Conservation (phyloP, 2,113 vertebrate genomes). For the Thamnophis sirtalis region DNA sequence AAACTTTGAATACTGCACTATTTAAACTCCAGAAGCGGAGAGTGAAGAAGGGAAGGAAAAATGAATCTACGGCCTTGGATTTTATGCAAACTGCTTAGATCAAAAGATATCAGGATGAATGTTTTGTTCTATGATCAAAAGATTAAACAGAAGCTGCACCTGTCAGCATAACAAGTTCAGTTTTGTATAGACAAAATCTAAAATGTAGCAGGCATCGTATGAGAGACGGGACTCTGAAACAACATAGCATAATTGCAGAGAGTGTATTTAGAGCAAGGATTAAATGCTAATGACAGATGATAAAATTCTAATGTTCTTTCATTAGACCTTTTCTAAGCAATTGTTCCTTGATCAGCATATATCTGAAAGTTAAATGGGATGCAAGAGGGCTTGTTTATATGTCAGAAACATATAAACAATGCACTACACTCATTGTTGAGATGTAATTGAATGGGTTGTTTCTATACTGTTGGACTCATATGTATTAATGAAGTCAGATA, state of each 20-base stretch:
- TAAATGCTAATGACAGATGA: conserved; percentile 34
- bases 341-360: conserved; percentile 41
- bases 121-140: conserved; percentile 66
- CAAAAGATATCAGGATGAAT: conserved; percentile 62
- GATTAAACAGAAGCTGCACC: conserved; percentile 57
- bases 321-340: conserved; percentile 49
- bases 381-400: conserved; percentile 21
- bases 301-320: conserved; percentile 57
- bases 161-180: conserved; percentile 62
- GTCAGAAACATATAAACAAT: neutral
- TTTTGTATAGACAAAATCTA: conserved; percentile 54
- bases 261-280: conserved; percentile 49
- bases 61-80: conserved; percentile 40
- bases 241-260: conserved; percentile 25
- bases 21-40: conserved; percentile 48
- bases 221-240: conserved; percentile 42
- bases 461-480: fast-evolving
- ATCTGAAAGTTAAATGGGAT: conserved; percentile 30
- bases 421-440: conserved; percentile 1
- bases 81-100: conserved; percentile 61
- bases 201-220: conserved; percentile 58
- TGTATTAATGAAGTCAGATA: neutral
- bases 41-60: conserved; percentile 18
- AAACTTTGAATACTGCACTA: conserved; percentile 39
- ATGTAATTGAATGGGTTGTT: neutral